Percentiles rank a stretch among this genome's conserved stretches.
Conservation (phyloP, 2,888 invertebrate species). For the Chirona hameri region DNA sequence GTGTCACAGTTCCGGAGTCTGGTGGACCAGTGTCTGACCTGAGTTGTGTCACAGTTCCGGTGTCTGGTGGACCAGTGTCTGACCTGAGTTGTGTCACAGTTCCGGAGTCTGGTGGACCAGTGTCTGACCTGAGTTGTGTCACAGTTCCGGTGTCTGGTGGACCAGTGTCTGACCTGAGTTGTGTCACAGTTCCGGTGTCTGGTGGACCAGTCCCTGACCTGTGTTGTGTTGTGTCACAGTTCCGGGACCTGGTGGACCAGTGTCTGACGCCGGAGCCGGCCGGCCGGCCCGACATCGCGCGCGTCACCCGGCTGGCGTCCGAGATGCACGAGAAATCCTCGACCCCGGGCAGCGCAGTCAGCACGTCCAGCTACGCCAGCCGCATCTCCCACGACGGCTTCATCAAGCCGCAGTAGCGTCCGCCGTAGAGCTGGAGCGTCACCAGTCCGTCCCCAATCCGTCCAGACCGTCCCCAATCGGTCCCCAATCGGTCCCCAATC, state of each 20-base stretch:
- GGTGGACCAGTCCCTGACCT: not conserved
- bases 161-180: not conserved
- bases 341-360: slow-evolving; percentile 33
- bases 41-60: too few relatives aligned
- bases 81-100: too few relatives aligned
- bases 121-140: too few relatives aligned
- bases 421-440: not conserved
- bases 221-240: slow-evolving; percentile 45
- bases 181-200: not conserved
- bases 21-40: too few relatives aligned
- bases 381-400: not conserved
- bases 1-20: too few relatives aligned
- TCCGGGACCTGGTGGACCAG: slow-evolving; percentile 51
- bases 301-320: slow-evolving; percentile 51
- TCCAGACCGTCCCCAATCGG: not conserved
- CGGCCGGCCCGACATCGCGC: slow-evolving; percentile 52
- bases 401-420: slow-evolving; percentile 14
- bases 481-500: not conserved
- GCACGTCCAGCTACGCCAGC: slow-evolving; percentile 34
- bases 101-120: not conserved
- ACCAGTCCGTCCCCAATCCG: not conserved
- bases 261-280: slow-evolving; percentile 55
- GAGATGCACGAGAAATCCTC: slow-evolving; percentile 47
- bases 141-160: too few relatives aligned
- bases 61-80: too few relatives aligned